Evolutionary conservation across 2,113 vertebrate species (phyloP).

Genomic region (Phoenicopterus ruber): DNA sequence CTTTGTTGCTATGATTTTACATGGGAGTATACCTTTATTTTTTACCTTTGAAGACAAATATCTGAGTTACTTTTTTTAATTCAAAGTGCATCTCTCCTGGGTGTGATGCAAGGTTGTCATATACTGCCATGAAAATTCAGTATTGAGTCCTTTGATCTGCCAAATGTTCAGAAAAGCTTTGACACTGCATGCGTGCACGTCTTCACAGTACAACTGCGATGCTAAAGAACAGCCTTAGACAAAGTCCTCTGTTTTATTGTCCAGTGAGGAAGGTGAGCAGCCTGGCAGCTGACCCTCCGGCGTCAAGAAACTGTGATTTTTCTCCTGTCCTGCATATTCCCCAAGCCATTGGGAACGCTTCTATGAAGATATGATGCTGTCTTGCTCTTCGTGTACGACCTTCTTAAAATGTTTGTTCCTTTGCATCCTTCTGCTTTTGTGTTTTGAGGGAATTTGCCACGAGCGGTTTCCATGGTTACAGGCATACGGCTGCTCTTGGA

Average conservation of each 20-base stretch:
- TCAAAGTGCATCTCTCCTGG: not conserved
- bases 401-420: slow-evolving; percentile 24
- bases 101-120: not conserved
- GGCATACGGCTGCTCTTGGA: not conserved
- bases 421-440: not conserved
- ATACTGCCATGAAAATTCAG: not conserved
- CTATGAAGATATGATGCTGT: not conserved
- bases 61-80: not conserved
- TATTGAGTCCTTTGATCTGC: not conserved
- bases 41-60: not conserved
- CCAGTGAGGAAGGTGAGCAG: not conserved
- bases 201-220: not conserved
- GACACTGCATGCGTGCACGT: not conserved
- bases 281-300: not conserved
- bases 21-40: not conserved
- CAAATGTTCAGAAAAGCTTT: not conserved
- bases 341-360: fast-evolving
- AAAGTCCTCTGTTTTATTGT: not conserved
- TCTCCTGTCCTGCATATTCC: not conserved
- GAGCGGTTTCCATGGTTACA: slow-evolving; percentile 60
- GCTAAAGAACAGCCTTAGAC: not conserved
- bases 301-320: not conserved
- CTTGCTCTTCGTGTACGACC: not conserved
- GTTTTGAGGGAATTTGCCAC: slow-evolving; percentile 45
- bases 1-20: not conserved